phyloP scores from a whole-genome alignment of 2,113 vertebrate genomes.

The Noturus placidus region DNA sequence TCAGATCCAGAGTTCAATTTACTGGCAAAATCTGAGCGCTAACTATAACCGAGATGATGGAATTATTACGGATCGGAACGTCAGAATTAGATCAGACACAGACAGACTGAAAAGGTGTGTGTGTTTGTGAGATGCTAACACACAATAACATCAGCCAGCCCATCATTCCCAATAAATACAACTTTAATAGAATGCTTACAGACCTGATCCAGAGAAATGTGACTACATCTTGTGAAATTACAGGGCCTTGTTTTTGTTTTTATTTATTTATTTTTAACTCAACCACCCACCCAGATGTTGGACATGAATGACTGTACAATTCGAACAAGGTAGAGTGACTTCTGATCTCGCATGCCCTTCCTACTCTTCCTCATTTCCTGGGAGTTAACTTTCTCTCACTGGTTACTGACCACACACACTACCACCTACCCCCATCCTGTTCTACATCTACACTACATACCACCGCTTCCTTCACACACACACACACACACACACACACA shows the following conservation, averaged over 20 bases:
- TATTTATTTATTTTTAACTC: constrained; percentile 3
- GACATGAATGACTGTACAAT: constrained; percentile 69
- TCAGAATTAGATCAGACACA: too few species aligned
- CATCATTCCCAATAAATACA: constrained; percentile 76
- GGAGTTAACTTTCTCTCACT: constrained; percentile 1
- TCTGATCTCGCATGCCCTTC: constrained; percentile 56
- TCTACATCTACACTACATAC: neutral
- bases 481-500: neutral
- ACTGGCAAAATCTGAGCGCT: neutral
- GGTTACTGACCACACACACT: constrained; percentile 21
- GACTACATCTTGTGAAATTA: constrained; percentile 72
- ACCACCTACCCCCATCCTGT: constrained; percentile 3
- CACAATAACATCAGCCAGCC: constrained; percentile 4
- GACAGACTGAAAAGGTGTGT: neutral
- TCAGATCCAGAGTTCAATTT: neutral
- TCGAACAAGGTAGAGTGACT: constrained; percentile 51
- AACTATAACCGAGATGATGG: neutral
- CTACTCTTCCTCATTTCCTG: constrained; percentile 12
- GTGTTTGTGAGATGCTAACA: neutral
- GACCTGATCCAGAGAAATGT: constrained; percentile 73
- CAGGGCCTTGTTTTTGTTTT: constrained; percentile 51
- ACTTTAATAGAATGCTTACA: constrained; percentile 84
- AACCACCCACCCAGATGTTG: constrained; percentile 41
- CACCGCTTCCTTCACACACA: constrained; percentile 1
- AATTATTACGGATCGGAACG: too few species aligned